These are phyloP conservation scores for Phymorhynchus buccinoides DNA, from an alignment of 1,140 invertebrate species.

Conservation along the genomic window DNA sequence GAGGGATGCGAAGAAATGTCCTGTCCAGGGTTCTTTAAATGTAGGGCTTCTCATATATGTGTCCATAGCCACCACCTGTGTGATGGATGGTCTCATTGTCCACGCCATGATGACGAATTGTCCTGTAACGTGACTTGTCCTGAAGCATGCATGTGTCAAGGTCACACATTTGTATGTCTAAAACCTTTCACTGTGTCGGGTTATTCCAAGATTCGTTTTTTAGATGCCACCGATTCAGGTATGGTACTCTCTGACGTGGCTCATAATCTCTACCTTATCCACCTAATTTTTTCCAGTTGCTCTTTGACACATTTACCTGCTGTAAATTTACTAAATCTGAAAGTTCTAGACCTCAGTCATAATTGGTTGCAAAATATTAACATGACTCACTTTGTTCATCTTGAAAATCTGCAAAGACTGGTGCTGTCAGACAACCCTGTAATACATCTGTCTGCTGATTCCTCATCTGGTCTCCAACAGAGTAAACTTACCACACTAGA, in stretches of 20 bases:
- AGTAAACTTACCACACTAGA: not conserved
- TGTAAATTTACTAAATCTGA: not conserved
- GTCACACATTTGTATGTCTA: not conserved
- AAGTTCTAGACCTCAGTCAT: not conserved
- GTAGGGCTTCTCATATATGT: not conserved
- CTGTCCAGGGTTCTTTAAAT: not conserved
- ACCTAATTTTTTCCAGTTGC: not conserved
- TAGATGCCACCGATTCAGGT: not conserved
- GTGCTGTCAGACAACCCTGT: not conserved
- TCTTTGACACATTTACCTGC: not conserved
- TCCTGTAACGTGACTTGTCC: not conserved
- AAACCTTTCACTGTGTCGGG: not conserved
- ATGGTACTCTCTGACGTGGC: not conserved
- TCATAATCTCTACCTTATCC: not conserved
- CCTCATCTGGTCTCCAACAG: not conserved
- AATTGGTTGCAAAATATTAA: not conserved
- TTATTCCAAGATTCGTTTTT: not conserved
- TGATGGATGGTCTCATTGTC: not conserved
- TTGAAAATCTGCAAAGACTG: not conserved
- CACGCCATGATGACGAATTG: not conserved
- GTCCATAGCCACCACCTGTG: not conserved
- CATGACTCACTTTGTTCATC: not conserved
- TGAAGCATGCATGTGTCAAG: not conserved
- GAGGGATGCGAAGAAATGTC: not conserved
- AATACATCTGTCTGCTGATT: not conserved